Conservation (phyloP, 2,797 vertebrate genomes). For the Chelonia mydas region DNA sequence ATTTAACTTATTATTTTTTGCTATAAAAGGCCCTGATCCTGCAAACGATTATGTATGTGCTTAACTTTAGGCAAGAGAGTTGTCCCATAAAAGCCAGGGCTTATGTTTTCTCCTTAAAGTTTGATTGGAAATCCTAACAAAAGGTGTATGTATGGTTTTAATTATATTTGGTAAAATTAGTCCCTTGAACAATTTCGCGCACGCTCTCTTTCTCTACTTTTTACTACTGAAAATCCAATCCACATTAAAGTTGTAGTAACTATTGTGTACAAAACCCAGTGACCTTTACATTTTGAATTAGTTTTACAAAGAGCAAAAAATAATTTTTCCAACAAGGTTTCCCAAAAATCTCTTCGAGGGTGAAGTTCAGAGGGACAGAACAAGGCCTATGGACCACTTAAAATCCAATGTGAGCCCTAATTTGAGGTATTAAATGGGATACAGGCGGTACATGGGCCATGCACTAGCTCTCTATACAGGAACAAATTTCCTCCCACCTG, state of each 20-base stretch:
- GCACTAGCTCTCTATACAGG: too few species aligned
- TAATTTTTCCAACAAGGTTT: neutral
- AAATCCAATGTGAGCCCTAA: neutral
- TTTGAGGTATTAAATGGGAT: neutral
- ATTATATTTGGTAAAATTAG: too few species aligned
- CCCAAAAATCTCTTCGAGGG: neutral
- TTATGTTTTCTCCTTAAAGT: neutral
- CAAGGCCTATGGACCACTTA: neutral
- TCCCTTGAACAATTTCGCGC: neutral
- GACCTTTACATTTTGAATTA: neutral
- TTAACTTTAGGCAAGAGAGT: neutral
- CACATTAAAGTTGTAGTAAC: neutral
- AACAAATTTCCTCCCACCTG: neutral
- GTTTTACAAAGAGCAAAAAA: neutral
- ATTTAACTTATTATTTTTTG: neutral
- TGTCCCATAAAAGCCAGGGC: neutral
- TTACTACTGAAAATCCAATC: neutral
- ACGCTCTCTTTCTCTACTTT: neutral
- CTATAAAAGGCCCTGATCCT: neutral
- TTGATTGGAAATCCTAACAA: neutral
- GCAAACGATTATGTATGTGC: neutral
- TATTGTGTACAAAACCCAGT: neutral
- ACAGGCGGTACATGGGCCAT: too few species aligned
- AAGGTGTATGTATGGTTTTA: neutral
- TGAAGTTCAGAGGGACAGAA: neutral